Conservation (phyloP, 2,888 invertebrate species). For the Endomychus coccineus region DNA sequence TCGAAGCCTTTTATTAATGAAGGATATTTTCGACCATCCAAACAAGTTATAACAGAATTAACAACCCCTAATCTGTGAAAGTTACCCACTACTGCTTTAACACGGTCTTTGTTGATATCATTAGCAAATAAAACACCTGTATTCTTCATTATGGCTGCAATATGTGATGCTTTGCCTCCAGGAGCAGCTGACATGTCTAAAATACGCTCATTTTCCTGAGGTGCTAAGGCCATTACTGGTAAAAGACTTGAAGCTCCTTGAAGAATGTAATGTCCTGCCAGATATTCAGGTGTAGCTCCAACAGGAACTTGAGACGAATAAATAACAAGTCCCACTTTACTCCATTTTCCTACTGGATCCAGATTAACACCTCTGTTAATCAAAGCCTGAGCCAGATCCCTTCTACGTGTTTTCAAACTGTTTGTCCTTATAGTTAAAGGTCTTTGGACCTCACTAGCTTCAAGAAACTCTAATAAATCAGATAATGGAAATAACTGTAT, state of each 20-base stretch:
- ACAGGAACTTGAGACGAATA: conserved; percentile 94
- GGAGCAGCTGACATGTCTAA: conserved; percentile 98
- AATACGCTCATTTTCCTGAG: conserved; percentile 89
- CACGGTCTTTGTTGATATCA: conserved; percentile 83
- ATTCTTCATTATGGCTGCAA: conserved; percentile 96
- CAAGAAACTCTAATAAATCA: conserved; percentile 88
- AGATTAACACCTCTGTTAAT: conserved; percentile 97
- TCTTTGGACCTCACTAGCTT: conserved; percentile 91
- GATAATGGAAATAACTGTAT: conserved; percentile 82
- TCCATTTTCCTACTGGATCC: conserved; percentile 98
- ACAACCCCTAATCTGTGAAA: conserved; percentile 93
- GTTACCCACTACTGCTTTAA: conserved; percentile 91
- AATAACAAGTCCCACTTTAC: conserved; percentile 93
- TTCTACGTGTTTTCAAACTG: conserved; percentile 83
- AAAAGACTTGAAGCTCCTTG: conserved; percentile 95
- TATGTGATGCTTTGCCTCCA: conserved; percentile 97
- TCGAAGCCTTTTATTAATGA: conserved; percentile 83
- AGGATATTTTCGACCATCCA: conserved; percentile 84
- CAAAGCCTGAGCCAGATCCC: conserved; percentile 88
- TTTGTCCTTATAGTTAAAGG: conserved; percentile 95
- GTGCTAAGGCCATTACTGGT: conserved; percentile 96
- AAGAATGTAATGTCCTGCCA: conserved; percentile 95
- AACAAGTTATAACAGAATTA: conserved; percentile 82
- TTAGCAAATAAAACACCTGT: conserved; percentile 95
- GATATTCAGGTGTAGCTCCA: conserved; percentile 97